phyloP scores from a whole-genome alignment of 1,140 invertebrate species.

The Neoseiulus cucumeris region DNA sequence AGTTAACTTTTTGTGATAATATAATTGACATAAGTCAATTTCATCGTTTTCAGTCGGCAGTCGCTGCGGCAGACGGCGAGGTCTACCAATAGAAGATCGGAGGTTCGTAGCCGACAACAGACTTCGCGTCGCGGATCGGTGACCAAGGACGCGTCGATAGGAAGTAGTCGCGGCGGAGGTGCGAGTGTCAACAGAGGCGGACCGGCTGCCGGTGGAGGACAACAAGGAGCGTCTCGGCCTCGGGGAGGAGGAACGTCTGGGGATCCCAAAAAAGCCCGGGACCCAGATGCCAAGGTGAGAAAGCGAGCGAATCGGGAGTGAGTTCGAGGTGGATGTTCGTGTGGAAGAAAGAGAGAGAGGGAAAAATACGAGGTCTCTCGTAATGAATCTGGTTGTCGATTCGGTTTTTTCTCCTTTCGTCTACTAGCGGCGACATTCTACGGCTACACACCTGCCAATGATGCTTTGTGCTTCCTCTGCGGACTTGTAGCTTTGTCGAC shows the following conservation, averaged over 20 bases:
- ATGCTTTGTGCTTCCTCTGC: no score
- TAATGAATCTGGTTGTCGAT: no score
- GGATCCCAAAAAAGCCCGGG: not conserved
- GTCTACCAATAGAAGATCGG: not conserved
- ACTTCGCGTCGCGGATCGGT: constrained; percentile 4
- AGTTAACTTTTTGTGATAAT: no score
- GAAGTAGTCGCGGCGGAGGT: not conserved
- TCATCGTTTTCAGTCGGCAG: no score
- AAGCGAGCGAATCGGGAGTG: not conserved
- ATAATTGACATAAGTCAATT: no score
- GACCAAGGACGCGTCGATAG: not conserved
- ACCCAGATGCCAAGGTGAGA: not conserved
- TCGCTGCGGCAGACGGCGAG: not conserved
- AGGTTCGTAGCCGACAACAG: not conserved
- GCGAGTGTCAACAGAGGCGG: not conserved
- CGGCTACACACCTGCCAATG: no score
- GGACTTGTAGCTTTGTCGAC: no score
- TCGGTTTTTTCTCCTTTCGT: no score
- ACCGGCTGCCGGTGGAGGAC: not conserved
- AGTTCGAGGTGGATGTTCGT: no score
- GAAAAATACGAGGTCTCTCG: no score
- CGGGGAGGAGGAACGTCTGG: not conserved
- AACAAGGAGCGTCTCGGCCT: not conserved
- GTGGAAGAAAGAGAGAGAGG: no score
- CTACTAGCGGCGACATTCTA: no score